Base-by-base conservation (phyloP, 2,797 vertebrate genomes). In the Myotis myotis region DNA sequence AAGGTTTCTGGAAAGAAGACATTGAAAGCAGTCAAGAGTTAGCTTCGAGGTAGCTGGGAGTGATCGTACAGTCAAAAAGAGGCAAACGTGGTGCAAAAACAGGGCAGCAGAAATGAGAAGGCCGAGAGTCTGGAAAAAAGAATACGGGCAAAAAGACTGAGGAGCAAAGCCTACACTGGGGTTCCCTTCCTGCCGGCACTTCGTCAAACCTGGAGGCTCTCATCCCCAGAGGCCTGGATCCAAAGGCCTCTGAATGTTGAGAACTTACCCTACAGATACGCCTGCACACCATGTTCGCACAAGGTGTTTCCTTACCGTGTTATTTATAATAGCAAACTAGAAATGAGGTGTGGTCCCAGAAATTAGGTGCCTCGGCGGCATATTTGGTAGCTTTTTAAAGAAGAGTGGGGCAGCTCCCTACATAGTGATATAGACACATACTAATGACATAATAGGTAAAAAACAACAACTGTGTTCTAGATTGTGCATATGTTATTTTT, bases 31-130 rank as follows among this genome's bases (percentile, higher is more conserved):
- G 88, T 49, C 41, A 94, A 93, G 87, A 89, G 93, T 64, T 92
- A 66, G 38, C 87, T 96, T 91, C 55, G 60, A 87, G 79, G 47
- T 92, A 76, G 47, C 13, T 28, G 20, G 53, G 87, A 51, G 95
- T 62, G 80, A 93, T 33, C 72, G 91, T 38, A 81, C 8, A 92
- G 75, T 41, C 51, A 89, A 88, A 84, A 92, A 96, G 78, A 97
- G 10, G 86, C 68, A 82, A 88, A 93, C 41, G 80, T 89, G 87
- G 41, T 60, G 47, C 38, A 95, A 96, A 97, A 76, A 90, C 17
- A 7, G 80, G 70, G 66, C 28, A 64, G 8, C 0, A 94, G 17
- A 91, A 94, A 89, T 44, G 2, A 88, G 93, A 95, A 82, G 83
- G 5, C 85, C 93, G 88, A 89, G 91, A 55, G 72, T 87, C 30